phyloP scores from a whole-genome alignment of 2,113 vertebrate species.

The Pholis gunnellus region DNA sequence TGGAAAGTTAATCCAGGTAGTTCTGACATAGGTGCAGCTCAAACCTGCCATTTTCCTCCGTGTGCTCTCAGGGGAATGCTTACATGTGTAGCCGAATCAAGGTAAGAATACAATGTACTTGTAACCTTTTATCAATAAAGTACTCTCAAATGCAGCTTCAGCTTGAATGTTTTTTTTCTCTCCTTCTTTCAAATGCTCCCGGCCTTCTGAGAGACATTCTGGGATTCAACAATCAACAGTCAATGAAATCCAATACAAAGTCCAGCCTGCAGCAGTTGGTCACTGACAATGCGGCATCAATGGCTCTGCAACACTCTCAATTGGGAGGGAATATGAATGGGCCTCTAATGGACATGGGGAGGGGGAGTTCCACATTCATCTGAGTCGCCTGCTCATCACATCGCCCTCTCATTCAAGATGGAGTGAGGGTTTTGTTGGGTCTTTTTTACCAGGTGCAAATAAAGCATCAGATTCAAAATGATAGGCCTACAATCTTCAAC shows the following conservation, averaged over 20 bases:
- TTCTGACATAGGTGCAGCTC: conserved; percentile 41
- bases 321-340: conserved; percentile 1
- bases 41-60: background rate
- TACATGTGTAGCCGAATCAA: conserved; percentile 17
- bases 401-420: conserved; percentile 26
- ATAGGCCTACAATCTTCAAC: background rate
- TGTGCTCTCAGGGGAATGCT: conserved; percentile 2
- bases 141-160: background rate
- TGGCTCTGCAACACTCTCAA: conserved; percentile 37
- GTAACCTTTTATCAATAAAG: conserved; percentile 5
- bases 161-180: background rate
- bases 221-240: conserved; percentile 53
- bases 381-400: conserved; percentile 39
- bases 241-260: conserved; percentile 46
- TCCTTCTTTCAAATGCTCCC: background rate
- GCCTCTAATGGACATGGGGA: conserved; percentile 52
- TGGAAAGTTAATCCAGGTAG: conserved; percentile 64
- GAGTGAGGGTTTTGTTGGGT: conserved; percentile 22
- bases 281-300: conserved; percentile 50
- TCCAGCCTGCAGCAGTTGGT: conserved; percentile 38
- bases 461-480: conserved; percentile 20
- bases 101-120: conserved; percentile 28
- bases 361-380: conserved; percentile 27
- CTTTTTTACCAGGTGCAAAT: conserved; percentile 23
- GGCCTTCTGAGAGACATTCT: conserved; percentile 26